Conservation (phyloP, 2,113 vertebrate species). For the Centrocercus urophasianus region DNA sequence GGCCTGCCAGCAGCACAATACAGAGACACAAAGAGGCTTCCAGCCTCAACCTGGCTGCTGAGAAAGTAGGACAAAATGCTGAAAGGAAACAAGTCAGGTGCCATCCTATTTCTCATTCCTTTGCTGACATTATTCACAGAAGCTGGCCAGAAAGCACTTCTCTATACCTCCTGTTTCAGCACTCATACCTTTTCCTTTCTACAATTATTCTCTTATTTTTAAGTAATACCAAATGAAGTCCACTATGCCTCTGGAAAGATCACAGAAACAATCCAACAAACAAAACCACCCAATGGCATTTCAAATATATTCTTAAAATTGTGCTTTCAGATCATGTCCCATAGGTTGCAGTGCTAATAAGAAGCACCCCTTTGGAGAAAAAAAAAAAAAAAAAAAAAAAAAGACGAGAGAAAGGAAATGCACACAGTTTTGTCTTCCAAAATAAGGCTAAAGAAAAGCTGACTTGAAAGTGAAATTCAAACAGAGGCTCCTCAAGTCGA, state of each 20-base stretch:
- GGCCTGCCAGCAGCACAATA: neutral
- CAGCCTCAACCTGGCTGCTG: neutral
- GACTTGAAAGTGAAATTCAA: neutral
- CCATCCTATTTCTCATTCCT: neutral
- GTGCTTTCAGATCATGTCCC: neutral
- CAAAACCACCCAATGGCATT: neutral
- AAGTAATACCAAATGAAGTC: neutral
- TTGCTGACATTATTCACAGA: neutral
- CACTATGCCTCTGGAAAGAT: neutral
- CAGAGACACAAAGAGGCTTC: neutral
- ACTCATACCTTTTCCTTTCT: neutral
- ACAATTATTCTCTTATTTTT: neutral
- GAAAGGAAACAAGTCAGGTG: neutral
- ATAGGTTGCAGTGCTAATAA: neutral
- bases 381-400: neutral
- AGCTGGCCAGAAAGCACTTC: neutral
- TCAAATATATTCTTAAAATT: neutral
- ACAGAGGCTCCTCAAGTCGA: neutral
- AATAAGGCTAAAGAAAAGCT: neutral
- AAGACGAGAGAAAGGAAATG: neutral
- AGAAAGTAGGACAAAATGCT: neutral
- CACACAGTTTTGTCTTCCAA: neutral
- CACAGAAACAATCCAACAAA: neutral
- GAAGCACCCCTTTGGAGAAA: neutral
- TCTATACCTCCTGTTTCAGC: neutral